Evolutionary conservation across 2,888 invertebrate species (phyloP).

Genomic region (Nowickia ferox): DNA sequence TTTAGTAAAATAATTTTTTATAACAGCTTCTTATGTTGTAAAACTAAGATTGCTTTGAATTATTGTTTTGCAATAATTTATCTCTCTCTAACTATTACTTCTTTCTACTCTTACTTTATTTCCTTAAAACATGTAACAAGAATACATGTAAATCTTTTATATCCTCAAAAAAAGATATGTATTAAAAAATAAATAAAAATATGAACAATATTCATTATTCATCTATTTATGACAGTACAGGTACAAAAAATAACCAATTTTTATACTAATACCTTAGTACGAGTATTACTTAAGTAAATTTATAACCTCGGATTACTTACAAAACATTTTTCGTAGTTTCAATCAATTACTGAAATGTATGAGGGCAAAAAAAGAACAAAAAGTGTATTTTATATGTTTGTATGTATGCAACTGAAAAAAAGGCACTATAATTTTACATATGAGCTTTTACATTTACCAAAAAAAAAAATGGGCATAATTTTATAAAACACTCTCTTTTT

Average conservation of each 20-base stretch:
- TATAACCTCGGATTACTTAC: constrained; percentile 66
- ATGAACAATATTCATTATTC: constrained; percentile 23
- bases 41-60: background rate
- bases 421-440: constrained; percentile 48
- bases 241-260: constrained; percentile 42
- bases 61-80: constrained; percentile 25
- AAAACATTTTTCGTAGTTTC: constrained; percentile 60
- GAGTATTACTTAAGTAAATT: constrained; percentile 68
- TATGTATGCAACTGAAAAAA: constrained; percentile 36
- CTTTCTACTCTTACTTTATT: background rate
- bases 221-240: constrained; percentile 33
- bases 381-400: constrained; percentile 16
- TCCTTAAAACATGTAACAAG: background rate
- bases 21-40: background rate
- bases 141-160: constrained; percentile 15
- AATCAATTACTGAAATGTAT: constrained; percentile 68
- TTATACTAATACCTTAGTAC: constrained; percentile 56
- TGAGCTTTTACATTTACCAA: background rate
- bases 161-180: background rate
- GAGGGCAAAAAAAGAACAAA: constrained; percentile 33
- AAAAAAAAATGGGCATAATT: constrained; percentile 62
- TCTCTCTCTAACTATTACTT: constrained; percentile 22
- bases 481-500: constrained; percentile 47
- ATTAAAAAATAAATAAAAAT: constrained; percentile 2
- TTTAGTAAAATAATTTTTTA: too few species aligned